Evolutionary conservation across 2,888 invertebrate genomes (phyloP).

Genomic region (Epinotia demarniana): DNA sequence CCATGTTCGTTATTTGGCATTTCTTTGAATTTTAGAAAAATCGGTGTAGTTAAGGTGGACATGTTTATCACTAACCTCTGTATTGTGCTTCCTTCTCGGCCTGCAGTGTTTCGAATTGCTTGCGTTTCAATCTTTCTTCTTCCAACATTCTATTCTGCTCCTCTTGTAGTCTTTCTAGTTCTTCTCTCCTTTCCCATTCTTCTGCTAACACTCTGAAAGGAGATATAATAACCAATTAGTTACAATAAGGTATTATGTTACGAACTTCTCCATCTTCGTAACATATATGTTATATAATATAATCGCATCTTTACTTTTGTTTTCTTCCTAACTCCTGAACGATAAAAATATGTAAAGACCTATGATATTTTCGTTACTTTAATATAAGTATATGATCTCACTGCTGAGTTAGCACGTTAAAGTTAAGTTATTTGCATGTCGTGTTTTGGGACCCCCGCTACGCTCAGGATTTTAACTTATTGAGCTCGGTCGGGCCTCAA

Average conservation of each 20-base stretch:
- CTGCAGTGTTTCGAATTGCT: constrained; percentile 89
- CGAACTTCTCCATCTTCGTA: no score
- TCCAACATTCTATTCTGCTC: constrained; percentile 90
- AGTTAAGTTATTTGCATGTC: not conserved
- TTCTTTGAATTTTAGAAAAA: not conserved
- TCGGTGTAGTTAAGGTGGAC: not conserved
- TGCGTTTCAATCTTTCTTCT: constrained; percentile 89
- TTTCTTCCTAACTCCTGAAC: no score
- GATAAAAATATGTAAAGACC: no score
- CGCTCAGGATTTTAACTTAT: not conserved
- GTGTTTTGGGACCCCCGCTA: not conserved
- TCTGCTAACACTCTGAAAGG: constrained; percentile 87
- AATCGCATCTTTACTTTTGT: no score
- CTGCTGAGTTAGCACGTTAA: not conserved
- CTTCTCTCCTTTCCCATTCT: constrained; percentile 93
- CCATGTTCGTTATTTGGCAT: not conserved
- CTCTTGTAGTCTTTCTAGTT: constrained; percentile 90
- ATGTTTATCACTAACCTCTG: constrained; percentile 77
- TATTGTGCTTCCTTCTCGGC: constrained; percentile 88
- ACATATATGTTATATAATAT: no score
- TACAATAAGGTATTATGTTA: no score
- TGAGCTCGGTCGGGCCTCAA: no score
- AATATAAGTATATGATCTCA: not conserved
- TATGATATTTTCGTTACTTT: not conserved
- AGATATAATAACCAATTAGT: not conserved